Evolutionary conservation across 2,113 vertebrate species (phyloP).

Genomic region (Mus spicilegus): DNA sequence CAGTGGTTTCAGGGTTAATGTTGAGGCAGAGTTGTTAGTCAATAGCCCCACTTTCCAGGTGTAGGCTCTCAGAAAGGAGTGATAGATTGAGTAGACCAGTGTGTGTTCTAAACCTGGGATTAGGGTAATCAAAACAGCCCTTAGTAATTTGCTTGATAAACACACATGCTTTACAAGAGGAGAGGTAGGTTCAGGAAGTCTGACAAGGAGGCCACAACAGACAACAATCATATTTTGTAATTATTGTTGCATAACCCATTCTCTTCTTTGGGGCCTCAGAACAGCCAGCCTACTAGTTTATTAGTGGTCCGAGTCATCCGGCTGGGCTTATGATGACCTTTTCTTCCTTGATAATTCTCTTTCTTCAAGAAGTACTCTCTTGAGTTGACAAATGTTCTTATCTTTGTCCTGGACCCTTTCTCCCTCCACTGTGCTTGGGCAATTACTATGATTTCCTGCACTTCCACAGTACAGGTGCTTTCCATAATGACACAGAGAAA

Average conservation of each 20-base stretch:
- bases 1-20: conserved; percentile 54
- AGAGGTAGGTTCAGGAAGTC: conserved; percentile 41
- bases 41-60: background rate
- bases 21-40: background rate
- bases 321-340: conserved; percentile 66
- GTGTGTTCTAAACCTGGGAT: conserved; percentile 57
- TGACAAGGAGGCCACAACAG: conserved; percentile 2
- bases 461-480: conserved; percentile 81
- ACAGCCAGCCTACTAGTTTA: conserved; percentile 74
- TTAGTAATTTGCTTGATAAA: conserved; percentile 27
- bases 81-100: background rate
- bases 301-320: conserved; percentile 60
- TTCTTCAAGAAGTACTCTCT: conserved; percentile 75
- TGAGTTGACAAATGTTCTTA: conserved; percentile 59
- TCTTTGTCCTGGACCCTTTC: conserved; percentile 70
- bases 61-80: background rate
- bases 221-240: conserved; percentile 66
- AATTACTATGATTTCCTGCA: conserved; percentile 82
- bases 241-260: conserved; percentile 53
- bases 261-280: conserved; percentile 61
- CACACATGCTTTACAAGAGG: conserved; percentile 43
- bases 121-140: conserved; percentile 65
- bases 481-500: conserved; percentile 79
- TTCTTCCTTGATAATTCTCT: conserved; percentile 70
- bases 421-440: conserved; percentile 69